A percentile compares a stretch with the other conserved stretches of the same genome.
These are phyloP conservation scores for Chaetophractus vellerosus DNA, from an alignment of 2,797 vertebrate species.

Conservation along the genomic window DNA sequence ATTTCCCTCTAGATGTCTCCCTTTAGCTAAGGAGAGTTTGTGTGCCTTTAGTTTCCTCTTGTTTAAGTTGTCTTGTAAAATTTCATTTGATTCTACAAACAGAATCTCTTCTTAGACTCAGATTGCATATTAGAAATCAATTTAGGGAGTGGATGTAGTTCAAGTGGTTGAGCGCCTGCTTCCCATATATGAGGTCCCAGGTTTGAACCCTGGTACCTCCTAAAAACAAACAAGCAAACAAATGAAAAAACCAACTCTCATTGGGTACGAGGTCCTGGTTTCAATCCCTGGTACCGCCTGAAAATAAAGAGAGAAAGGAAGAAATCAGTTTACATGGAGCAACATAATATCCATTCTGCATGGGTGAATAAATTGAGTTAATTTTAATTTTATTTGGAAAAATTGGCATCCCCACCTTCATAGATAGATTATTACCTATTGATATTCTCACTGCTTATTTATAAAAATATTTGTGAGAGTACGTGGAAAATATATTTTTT, in stretches of 20 bases:
- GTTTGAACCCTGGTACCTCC: no score
- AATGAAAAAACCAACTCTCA: no score
- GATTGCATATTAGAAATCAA: slow-evolving; percentile 9
- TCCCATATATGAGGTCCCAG: no score
- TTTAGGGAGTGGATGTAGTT: background rate
- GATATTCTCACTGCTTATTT: slow-evolving; percentile 59
- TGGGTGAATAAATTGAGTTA: slow-evolving; percentile 7
- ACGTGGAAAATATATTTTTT: slow-evolving; percentile 33
- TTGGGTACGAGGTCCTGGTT: no score
- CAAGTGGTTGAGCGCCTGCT: no score
- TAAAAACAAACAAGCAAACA: no score
- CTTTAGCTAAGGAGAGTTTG: slow-evolving; percentile 64
- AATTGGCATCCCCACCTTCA: slow-evolving; percentile 37
- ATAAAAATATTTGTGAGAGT: slow-evolving; percentile 58
- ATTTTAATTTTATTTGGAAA: slow-evolving; percentile 67
- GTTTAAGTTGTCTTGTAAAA: slow-evolving; percentile 53
- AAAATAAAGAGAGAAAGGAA: no score
- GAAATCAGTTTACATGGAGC: background rate
- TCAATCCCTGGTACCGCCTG: no score
- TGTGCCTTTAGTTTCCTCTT: background rate
- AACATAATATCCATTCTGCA: background rate
- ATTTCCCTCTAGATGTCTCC: slow-evolving; percentile 84
- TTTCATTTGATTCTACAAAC: slow-evolving; percentile 17
- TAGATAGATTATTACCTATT: slow-evolving; percentile 32
- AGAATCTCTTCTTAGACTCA: background rate